Evolutionary conservation across 2,888 invertebrate species (phyloP).

Genomic region (Orthosia cruda): DNA sequence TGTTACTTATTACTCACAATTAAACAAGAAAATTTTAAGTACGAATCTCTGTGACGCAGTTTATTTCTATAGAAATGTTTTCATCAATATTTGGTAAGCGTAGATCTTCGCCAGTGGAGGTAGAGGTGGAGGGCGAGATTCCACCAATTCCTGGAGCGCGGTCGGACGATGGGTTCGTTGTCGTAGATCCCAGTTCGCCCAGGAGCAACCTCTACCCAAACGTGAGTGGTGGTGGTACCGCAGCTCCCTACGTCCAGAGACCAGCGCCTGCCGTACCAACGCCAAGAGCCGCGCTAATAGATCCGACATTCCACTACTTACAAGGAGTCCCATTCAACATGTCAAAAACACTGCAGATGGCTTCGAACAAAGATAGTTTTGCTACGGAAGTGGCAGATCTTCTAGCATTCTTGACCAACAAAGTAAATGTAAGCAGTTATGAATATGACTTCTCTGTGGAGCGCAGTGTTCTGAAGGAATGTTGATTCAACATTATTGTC

Average conservation of each 20-base stretch:
- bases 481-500: slow-evolving; percentile 63
- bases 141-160: slow-evolving; percentile 88
- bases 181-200: slow-evolving; percentile 81
- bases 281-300: slow-evolving; percentile 69
- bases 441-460: slow-evolving; percentile 91
- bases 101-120: slow-evolving; percentile 88
- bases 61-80: slow-evolving; percentile 80
- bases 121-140: slow-evolving; percentile 87
- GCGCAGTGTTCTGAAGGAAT: slow-evolving; percentile 91
- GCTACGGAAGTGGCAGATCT: slow-evolving; percentile 90
- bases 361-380: slow-evolving; percentile 87
- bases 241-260: slow-evolving; percentile 76
- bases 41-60: background rate
- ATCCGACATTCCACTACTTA: slow-evolving; percentile 88
- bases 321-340: slow-evolving; percentile 91
- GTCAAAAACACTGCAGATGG: slow-evolving; percentile 87
- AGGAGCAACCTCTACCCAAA: slow-evolving; percentile 83
- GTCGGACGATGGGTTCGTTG: slow-evolving; percentile 86
- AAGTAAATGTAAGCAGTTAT: slow-evolving; percentile 84
- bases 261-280: slow-evolving; percentile 83
- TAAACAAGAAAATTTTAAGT: slow-evolving; percentile 16
- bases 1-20: background rate
- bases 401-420: slow-evolving; percentile 88
- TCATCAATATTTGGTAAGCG: slow-evolving; percentile 89
- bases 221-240: slow-evolving; percentile 77